phyloP scores from a whole-genome alignment of 1,140 invertebrate species.

The Carposina sasakii region DNA sequence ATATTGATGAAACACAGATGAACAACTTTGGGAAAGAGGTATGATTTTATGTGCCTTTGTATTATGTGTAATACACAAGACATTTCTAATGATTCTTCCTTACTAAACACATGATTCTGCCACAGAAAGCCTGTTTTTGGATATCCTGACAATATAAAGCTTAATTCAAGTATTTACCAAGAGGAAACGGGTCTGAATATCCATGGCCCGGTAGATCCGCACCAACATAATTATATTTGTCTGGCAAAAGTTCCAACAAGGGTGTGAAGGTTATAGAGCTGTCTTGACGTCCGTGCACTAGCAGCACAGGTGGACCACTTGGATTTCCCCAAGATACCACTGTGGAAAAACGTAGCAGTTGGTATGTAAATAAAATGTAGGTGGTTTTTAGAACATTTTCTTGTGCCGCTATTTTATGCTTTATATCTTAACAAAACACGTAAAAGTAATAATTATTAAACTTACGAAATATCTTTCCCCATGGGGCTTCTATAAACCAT shows the following conservation, averaged over 20 bases:
- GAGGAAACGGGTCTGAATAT: conserved; percentile 75
- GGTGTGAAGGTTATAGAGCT: conserved; percentile 79
- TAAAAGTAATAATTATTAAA: conserved; percentile 11
- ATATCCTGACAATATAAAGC: too few relatives aligned
- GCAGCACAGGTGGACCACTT: conserved; percentile 67
- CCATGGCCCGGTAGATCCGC: conserved; percentile 83
- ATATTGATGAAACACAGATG: too few relatives aligned
- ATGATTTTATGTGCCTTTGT: too few relatives aligned
- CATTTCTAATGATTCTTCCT: too few relatives aligned
- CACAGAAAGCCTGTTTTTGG: too few relatives aligned
- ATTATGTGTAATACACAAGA: too few relatives aligned
- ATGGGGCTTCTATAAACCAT: conserved; percentile 35
- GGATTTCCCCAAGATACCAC: conserved; percentile 77
- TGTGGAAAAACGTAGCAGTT: conserved; percentile 50
- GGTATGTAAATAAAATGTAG: neutral
- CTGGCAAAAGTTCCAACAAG: conserved; percentile 74
- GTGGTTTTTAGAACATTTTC: neutral
- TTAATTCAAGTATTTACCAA: too few relatives aligned
- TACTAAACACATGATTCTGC: too few relatives aligned
- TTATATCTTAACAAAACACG: neutral
- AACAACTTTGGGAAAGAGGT: too few relatives aligned
- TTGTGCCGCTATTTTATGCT: neutral
- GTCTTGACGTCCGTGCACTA: conserved; percentile 78
- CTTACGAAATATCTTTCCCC: conserved; percentile 46
- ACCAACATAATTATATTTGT: conserved; percentile 74